Percentiles rank a stretch among this genome's conserved stretches.
Evolutionary conservation across 2,888 invertebrate species (phyloP).

Genomic region (Aphidoletes aphidimyza): DNA sequence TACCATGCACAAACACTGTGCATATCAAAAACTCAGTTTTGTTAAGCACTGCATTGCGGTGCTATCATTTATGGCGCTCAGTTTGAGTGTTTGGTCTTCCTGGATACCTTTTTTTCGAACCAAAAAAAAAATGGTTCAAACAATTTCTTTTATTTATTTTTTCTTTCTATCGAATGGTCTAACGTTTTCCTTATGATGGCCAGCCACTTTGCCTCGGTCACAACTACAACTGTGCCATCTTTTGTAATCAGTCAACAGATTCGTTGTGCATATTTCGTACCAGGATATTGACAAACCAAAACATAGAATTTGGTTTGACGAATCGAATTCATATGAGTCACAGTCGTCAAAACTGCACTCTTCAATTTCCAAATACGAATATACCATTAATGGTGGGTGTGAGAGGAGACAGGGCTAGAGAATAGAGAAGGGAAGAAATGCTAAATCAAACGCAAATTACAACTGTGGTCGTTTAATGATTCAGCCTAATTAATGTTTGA

Average conservation of each 20-base stretch:
- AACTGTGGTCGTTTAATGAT: background rate
- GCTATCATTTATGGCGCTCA: slow-evolving; percentile 15
- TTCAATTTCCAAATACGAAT: background rate
- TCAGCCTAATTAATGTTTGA: slow-evolving; percentile 14
- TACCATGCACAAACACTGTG: background rate
- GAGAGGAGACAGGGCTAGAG: too few species aligned
- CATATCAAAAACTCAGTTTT: background rate
- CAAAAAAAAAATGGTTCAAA: background rate
- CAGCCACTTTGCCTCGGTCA: too few species aligned
- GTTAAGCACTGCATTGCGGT: slow-evolving; percentile 13
- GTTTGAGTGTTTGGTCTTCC: background rate
- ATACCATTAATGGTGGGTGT: background rate
- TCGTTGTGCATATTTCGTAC: too few species aligned
- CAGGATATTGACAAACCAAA: too few species aligned
- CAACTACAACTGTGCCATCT: too few species aligned
- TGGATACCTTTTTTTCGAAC: background rate
- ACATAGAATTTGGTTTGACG: background rate
- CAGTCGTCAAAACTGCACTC: background rate
- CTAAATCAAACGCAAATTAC: background rate
- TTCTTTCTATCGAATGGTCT: too few species aligned
- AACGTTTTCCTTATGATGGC: too few species aligned
- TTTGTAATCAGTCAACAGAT: too few species aligned
- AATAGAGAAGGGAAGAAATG: background rate
- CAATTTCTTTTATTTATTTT: background rate
- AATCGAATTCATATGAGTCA: background rate